Conservation (phyloP, 2,888 invertebrate species). For the Drosophila ezoana region DNA sequence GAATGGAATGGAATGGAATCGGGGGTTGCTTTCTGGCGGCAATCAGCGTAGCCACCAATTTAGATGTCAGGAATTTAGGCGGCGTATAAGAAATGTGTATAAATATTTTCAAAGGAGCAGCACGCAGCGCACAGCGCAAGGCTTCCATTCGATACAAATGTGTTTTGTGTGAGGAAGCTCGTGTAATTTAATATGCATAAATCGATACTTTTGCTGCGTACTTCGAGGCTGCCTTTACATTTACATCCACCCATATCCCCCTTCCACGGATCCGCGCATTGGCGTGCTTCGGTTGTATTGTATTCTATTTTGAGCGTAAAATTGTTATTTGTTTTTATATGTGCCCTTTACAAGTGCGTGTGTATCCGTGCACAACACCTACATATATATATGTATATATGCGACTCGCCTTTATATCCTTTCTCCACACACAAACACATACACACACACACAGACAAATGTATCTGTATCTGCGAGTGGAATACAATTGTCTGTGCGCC, state of each 20-base stretch:
- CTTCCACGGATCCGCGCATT: conserved; percentile 19
- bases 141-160: conserved; percentile 37
- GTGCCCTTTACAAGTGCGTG: conserved; percentile 27
- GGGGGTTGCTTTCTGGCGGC: conserved; percentile 22
- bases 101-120: conserved; percentile 59
- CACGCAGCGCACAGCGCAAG: conserved; percentile 10
- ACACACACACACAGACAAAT: not conserved
- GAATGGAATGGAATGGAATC: not conserved
- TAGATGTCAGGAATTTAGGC: conserved; percentile 66
- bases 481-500: conserved; percentile 29
- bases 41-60: conserved; percentile 61
- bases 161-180: conserved; percentile 57
- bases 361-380: not conserved
- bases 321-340: conserved; percentile 78
- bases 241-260: conserved; percentile 9
- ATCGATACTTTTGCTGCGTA: conserved; percentile 72
- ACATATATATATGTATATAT: conserved; percentile 4
- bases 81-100: conserved; percentile 57
- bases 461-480: conserved; percentile 9
- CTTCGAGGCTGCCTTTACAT: conserved; percentile 16
- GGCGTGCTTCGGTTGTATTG: conserved; percentile 55
- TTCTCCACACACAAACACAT: not conserved
- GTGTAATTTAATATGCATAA: conserved; percentile 82
- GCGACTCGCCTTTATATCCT: conserved; percentile 19
- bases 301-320: conserved; percentile 76